Base-by-base conservation (phyloP, 2,113 vertebrate genomes). In the Thomomys bottae region DNA sequence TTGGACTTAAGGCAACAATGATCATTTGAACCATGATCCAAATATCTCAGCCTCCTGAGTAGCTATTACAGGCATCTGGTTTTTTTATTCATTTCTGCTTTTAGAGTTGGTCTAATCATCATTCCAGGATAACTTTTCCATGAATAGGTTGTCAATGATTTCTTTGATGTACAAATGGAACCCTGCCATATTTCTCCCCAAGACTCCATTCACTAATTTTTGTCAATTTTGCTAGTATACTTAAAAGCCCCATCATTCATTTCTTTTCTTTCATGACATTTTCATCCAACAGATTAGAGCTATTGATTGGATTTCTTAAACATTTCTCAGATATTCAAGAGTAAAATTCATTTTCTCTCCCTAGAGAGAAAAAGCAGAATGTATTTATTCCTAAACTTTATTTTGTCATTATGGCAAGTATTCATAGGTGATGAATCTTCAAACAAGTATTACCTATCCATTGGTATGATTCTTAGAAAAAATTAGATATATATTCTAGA, bases 401-500 rank as follows among this genome's bases (percentile, higher is more conserved):
- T 88, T 87, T 85, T 94, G 78, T 93, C 93, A 86, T 84, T 49
- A 93, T 38, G 87, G 30, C 72, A 93, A 93, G n/a, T 89, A 68
- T n/a, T 94, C 93, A 95, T 0, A 40, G 66, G 75, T 17, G 92
- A 87, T 81, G 0, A 76, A 91, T 87, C 90, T 96, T 91, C 26
- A 94, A 87, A 92, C 82, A 87, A 97, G 97, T 95, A 0, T 6
- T 84, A 94, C 94, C 91, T 94, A 34, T 89, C 68, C 75, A 1
- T 91, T 96, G 95, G 72, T 88, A 49, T 64, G 26, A 75, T 66
- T 97, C 92, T 96, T 90, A 82, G 88, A 84, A 97, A 79, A 96
- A 96, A 78, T 9, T 96, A 91, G 88, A 87, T 96, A 18, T 84
- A 77, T 93, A 95, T 90, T 71, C 77, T 96, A 97, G 94, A 97